Conservation (phyloP, 2,797 vertebrate species). For the Danio jaintianensis region DNA sequence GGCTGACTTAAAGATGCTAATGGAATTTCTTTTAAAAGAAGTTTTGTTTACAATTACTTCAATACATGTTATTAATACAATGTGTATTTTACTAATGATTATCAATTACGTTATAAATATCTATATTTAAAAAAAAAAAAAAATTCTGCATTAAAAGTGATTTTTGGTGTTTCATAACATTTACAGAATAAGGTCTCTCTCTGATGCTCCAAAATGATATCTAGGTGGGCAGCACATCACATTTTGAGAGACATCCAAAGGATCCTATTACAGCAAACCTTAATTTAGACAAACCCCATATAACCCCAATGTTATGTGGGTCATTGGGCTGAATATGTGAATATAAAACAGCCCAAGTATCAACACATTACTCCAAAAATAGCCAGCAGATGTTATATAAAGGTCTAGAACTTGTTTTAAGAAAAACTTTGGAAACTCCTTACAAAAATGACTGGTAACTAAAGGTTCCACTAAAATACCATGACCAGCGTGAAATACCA, state of each 20-base stretch:
- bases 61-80: too few species aligned
- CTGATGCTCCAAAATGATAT: background rate
- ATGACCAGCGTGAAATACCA: background rate
- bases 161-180: background rate
- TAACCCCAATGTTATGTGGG: background rate
- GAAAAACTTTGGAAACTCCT: background rate
- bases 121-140: too few species aligned
- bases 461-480: background rate
- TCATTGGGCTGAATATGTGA: constrained; percentile 3
- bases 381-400: constrained; percentile 7
- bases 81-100: too few species aligned
- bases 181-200: too few species aligned
- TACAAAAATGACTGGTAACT: background rate
- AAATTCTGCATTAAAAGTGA: too few species aligned
- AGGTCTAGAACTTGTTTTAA: background rate
- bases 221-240: background rate
- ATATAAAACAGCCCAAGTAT: constrained; percentile 12
- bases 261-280: constrained; percentile 5
- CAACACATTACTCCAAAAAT: constrained; percentile 35
- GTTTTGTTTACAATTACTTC: background rate
- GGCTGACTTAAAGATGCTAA: background rate
- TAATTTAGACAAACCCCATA: constrained; percentile 32
- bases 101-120: too few species aligned
- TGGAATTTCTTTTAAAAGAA: too few species aligned
- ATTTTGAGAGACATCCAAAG: background rate